Conservation (phyloP, 2,113 vertebrate genomes). For the Todiramphus saurophagus region DNA sequence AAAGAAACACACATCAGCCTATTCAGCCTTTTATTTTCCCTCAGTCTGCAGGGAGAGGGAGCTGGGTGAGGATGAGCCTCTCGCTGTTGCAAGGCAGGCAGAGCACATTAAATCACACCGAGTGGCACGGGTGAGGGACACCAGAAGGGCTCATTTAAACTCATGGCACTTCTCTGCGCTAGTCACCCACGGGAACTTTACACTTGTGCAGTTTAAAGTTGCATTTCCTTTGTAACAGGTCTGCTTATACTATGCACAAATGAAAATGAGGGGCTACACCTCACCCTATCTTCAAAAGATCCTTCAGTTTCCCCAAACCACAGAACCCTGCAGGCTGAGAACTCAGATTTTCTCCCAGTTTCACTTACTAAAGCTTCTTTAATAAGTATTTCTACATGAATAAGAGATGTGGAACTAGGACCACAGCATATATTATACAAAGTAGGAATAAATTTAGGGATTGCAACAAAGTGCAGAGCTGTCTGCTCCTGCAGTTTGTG, state of each 20-base stretch:
- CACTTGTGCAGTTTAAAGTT: not conserved
- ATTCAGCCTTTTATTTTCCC: not conserved
- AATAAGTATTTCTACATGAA: not conserved
- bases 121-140: not conserved
- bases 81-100: not conserved
- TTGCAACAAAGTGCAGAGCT: not conserved
- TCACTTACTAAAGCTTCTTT: not conserved
- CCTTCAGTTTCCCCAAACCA: not conserved
- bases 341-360: not conserved
- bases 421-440: not conserved
- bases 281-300: not conserved
- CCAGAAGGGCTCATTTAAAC: not conserved
- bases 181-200: not conserved
- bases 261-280: not conserved
- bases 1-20: not conserved
- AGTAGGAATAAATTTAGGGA: not conserved
- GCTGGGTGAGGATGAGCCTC: not conserved
- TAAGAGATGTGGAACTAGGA: not conserved
- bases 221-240: not conserved
- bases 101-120: not conserved
- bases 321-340: not conserved
- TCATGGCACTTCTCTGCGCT: not conserved
- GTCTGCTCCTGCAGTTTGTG: not conserved
- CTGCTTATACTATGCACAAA: not conserved
- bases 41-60: not conserved